Evolutionary conservation across 2,888 invertebrate genomes (phyloP).

Genomic region (Osedax frankpressi): DNA sequence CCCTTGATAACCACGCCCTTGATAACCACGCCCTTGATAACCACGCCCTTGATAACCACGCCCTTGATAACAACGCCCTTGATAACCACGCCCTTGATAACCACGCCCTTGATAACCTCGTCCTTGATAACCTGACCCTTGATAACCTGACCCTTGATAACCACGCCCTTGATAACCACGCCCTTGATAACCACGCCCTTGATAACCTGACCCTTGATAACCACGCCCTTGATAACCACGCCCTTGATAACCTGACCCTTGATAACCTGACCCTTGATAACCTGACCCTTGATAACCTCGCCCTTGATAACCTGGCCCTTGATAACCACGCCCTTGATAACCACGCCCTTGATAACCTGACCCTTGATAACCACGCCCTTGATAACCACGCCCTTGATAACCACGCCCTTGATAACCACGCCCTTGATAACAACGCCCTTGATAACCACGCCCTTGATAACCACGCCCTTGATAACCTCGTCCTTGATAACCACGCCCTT

Average conservation of each 20-base stretch:
- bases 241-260: neutral
- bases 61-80: neutral
- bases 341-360: neutral
- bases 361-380: too few relatives aligned
- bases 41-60: neutral
- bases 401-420: too few relatives aligned
- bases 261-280: neutral
- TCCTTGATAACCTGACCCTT: neutral
- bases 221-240: neutral
- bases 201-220: too few relatives aligned
- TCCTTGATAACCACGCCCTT: conserved; percentile 33
- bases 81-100: too few relatives aligned
- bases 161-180: neutral
- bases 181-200: too few relatives aligned
- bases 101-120: too few relatives aligned
- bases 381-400: too few relatives aligned
- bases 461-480: conserved; percentile 32
- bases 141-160: neutral
- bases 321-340: neutral
- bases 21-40: neutral
- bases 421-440: too few relatives aligned
- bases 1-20: neutral
- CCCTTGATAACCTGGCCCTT: neutral
- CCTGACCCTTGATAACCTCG: neutral
- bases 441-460: conserved; percentile 33